A percentile compares a stretch with the other conserved stretches of the same genome.
These are phyloP conservation scores for Scaptomyza polygonia DNA, from an alignment of 2,888 invertebrate species.

Conservation along the genomic window DNA sequence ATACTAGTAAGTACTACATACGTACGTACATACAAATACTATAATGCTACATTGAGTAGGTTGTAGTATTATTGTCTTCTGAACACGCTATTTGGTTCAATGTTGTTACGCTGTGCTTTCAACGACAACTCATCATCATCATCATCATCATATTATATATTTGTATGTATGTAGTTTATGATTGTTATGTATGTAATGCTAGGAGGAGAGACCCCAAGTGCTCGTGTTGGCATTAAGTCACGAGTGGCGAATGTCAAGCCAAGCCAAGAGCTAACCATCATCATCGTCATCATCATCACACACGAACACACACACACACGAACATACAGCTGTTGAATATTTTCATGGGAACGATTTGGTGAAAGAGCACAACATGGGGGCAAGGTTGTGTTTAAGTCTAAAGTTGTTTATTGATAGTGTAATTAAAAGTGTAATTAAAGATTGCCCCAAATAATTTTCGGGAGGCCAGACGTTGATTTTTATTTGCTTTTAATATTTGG, in stretches of 20 bases:
- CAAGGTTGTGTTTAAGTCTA: slow-evolving; percentile 31
- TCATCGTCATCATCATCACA: not conserved
- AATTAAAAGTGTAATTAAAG: not conserved
- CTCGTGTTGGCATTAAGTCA: slow-evolving; percentile 6
- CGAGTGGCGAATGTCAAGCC: slow-evolving; percentile 6
- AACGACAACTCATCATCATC: not conserved
- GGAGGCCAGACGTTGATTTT: not conserved
- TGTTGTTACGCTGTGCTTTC: slow-evolving; percentile 23
- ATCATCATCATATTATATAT: no score
- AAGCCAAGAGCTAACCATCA: slow-evolving; percentile 9
- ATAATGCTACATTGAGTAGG: not conserved
- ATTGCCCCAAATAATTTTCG: slow-evolving; percentile 4
- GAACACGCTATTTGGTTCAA: slow-evolving; percentile 27
- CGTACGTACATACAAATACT: not conserved
- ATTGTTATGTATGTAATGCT: not conserved
- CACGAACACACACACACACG: not conserved
- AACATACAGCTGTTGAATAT: not conserved
- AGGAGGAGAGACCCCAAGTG: not conserved
- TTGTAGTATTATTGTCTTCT: slow-evolving; percentile 7
- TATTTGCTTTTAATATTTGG: no score
- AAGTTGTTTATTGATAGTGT: slow-evolving; percentile 23
- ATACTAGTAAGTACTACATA: not conserved
- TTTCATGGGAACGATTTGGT: slow-evolving; percentile 29
- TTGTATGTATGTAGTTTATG: not conserved
- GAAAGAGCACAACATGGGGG: slow-evolving; percentile 11